These are phyloP conservation scores for Tenualosa thibaudeaui DNA, from an alignment of 2,797 vertebrate species.

Conservation along the genomic window DNA sequence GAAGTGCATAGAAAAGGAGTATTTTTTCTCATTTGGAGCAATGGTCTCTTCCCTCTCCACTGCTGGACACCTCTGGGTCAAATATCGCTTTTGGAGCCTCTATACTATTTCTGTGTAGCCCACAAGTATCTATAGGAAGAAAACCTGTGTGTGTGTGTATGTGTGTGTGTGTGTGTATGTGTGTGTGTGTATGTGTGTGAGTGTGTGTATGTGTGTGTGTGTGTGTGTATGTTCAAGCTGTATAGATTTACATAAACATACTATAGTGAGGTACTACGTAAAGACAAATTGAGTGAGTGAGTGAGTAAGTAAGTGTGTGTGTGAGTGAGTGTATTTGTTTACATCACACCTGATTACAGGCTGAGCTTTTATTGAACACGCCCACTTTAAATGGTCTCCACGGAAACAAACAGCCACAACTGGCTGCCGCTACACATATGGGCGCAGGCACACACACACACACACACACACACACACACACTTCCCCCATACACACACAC, in stretches of 20 bases:
- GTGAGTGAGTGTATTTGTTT: background rate
- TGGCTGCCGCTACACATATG: background rate
- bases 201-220: background rate
- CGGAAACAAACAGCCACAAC: background rate
- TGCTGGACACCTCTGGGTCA: no score
- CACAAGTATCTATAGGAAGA: no score
- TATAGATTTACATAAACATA: no score
- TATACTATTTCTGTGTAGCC: no score
- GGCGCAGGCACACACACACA: background rate
- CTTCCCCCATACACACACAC: background rate
- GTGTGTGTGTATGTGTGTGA: background rate
- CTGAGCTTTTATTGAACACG: background rate
- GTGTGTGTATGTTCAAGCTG: no score
- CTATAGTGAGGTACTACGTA: no score
- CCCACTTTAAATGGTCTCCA: background rate
- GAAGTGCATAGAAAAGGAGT: no score
- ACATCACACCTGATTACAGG: constrained; percentile 1
- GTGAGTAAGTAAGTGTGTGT: background rate
- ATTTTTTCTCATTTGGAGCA: no score
- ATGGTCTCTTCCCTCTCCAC: no score
- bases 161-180: background rate
- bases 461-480: constrained; percentile 2
- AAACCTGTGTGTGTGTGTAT: no score
- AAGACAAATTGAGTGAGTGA: background rate
- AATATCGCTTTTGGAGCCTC: no score